Evolutionary conservation across 2,113 vertebrate genomes (phyloP).

Genomic region (Phylloscopus trochiloides): DNA sequence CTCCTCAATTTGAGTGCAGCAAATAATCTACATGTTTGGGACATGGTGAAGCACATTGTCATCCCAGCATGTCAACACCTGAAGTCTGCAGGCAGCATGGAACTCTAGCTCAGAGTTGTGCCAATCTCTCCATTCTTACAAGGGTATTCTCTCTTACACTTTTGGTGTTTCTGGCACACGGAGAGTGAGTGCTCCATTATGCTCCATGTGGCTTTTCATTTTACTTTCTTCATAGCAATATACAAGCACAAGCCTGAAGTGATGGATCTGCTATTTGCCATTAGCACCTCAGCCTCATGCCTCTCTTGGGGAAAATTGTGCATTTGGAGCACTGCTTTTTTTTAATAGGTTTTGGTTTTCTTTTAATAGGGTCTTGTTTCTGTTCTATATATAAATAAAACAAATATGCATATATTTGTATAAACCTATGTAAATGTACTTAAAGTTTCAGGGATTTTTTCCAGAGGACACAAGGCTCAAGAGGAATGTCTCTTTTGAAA

Average conservation of each 20-base stretch:
- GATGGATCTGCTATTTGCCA: background rate
- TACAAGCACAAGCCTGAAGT: background rate
- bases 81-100: background rate
- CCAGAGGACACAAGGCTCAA: background rate
- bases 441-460: background rate
- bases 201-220: background rate
- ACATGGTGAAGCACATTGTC: background rate
- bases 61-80: background rate
- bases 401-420: background rate
- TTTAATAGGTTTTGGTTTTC: background rate
- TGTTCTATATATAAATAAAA: background rate
- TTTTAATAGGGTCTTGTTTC: background rate
- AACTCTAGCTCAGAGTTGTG: background rate
- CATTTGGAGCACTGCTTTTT: background rate
- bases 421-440: background rate
- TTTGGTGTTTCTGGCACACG: rapidly evolving
- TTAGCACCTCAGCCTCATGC: background rate
- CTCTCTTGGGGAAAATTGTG: background rate
- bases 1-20: background rate
- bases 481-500: background rate
- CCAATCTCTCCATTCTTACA: rapidly evolving
- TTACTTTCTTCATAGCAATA: background rate
- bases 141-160: rapidly evolving
- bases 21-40: background rate
- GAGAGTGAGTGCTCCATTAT: background rate